A percentile compares a stretch with the other conserved stretches of the same genome.
Evolutionary conservation across 2,113 vertebrate species (phyloP).

Genomic region (Tetraodon nigroviridis): DNA sequence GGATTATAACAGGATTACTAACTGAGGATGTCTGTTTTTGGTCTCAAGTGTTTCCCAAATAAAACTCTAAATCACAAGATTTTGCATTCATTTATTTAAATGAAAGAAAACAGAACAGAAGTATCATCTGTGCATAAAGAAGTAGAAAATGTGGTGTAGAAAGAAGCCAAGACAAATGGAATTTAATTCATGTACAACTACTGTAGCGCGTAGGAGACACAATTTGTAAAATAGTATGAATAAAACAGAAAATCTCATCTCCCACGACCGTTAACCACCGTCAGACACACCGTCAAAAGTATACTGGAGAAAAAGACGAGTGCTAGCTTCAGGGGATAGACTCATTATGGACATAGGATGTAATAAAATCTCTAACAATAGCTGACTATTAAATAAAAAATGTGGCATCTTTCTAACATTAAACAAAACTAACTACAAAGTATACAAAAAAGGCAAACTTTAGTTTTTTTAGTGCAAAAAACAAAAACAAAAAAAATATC

Average conservation of each 20-base stretch:
- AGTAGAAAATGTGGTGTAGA: too few relatives aligned
- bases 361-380: not conserved
- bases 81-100: not conserved
- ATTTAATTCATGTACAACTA: too few relatives aligned
- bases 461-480: constrained; percentile 10
- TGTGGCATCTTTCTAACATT: not conserved
- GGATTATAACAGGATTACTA: constrained; percentile 21
- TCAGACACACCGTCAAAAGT: too few relatives aligned
- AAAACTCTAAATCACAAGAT: constrained; percentile 12
- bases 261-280: too few relatives aligned
- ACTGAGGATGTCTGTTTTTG: constrained; percentile 4
- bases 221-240: constrained; percentile 3
- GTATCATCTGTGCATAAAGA: too few relatives aligned
- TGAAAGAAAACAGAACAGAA: too few relatives aligned
- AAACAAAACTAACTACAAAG: not conserved
- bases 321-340: too few relatives aligned
- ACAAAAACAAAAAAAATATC: too few relatives aligned
- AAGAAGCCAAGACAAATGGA: too few relatives aligned
- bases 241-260: not conserved
- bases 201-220: not conserved
- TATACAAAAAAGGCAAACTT: constrained; percentile 35
- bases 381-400: not conserved
- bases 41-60: constrained; percentile 16
- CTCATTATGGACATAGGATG: too few relatives aligned
- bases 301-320: too few relatives aligned